Conservation (phyloP, 2,888 invertebrate genomes). For the Mesopsocus fuscifrons region DNA sequence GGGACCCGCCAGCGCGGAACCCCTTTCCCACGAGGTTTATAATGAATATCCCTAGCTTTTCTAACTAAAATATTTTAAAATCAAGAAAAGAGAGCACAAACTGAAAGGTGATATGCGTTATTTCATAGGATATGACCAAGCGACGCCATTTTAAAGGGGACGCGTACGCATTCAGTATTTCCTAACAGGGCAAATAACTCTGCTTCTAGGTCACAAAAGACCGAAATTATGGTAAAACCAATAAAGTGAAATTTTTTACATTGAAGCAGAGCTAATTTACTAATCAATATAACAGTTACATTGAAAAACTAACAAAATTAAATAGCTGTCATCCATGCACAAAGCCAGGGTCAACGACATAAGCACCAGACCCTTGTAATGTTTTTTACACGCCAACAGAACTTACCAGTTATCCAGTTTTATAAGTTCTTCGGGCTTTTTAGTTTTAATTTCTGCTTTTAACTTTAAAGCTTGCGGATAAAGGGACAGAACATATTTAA, state of each 20-base stretch:
- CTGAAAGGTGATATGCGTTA: no score
- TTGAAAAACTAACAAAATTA: no score
- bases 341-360: constrained; percentile 26
- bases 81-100: no score
- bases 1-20: no score
- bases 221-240: no score
- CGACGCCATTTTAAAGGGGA: constrained; percentile 32
- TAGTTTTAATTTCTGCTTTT: constrained; percentile 77
- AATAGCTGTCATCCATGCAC: constrained; percentile 8
- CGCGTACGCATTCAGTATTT: constrained; percentile 39
- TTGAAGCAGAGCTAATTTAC: constrained; percentile 37
- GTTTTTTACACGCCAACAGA: neutral
- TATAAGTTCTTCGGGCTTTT: constrained; percentile 86
- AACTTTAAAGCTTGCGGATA: constrained; percentile 81
- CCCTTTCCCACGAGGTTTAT: no score
- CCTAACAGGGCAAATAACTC: no score
- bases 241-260: no score
- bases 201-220: constrained; percentile 40
- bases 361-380: constrained; percentile 12
- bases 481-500: constrained; percentile 72
- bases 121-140: no score
- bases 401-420: constrained; percentile 89
- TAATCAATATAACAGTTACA: constrained; percentile 22
- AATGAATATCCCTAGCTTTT: no score
- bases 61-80: no score